Evolutionary conservation across 35 echinoderm and acorn worm species (phyloP), one percentile per base, ranked within the genome.

Genomic region (Hemicentrotus pulcherrimus): DNA sequence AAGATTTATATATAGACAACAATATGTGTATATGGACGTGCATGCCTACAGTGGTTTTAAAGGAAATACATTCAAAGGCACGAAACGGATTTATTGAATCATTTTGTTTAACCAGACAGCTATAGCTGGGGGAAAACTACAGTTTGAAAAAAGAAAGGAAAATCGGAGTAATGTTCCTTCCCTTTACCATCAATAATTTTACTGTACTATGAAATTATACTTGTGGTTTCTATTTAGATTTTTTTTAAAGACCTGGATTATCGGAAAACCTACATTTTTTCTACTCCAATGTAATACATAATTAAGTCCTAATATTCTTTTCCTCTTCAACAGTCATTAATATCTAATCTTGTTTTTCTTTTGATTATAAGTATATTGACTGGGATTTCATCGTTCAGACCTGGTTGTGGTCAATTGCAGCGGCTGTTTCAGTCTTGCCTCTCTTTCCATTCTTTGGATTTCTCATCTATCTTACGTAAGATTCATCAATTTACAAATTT

Each of bases 331-430:
- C 5, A 19, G 32, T 28, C 9, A 48, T 92, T 92, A 35, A 90
- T 92, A n/a, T 92, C 22, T 92, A 6, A 32, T 0, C 19, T 95
- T 65, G 50, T 31, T 35, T 30, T 16, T 4, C 10, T 88, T 78
- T 71, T 85, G 1, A 35, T 28, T 52, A 35, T 92, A 55, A 95
- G 95, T 88, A 61, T 32, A 92, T 91, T 45, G 86, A 92, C 35
- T 95, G 88, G 86, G 46, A 95, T 70, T 95, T 95, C 88, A 95
- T 95, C 95, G 61, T 91, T 24, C 95, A 95, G 14, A 95, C 95
- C 28, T 95, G 95, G 95, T n/a, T 95, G 52, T 91, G 88, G 88
- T 65, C 95, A 6, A 91, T 95, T 31, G 95, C 86, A 32, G 95
- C 86, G 22, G 95, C 88, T 18, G 31, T 95, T 32, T 95, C 95